A percentile compares a stretch with the other conserved stretches of the same genome.
Evolutionary conservation across 2,113 vertebrate species (phyloP).

Genomic region (Ictalurus punctatus): DNA sequence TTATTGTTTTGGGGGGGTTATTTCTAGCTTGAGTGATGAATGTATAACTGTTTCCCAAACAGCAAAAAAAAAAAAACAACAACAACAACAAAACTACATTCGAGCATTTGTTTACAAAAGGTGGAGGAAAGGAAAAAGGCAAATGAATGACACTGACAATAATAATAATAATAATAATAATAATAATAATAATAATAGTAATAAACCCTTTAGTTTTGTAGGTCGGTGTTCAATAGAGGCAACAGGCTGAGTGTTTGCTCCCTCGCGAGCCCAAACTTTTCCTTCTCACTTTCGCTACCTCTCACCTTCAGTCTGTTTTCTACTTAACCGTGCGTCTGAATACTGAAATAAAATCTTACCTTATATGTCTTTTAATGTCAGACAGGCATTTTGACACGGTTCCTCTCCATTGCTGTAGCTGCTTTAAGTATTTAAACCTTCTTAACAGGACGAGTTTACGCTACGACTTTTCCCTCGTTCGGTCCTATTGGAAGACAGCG

Average conservation of each 20-base stretch:
- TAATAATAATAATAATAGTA: neutral
- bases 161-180: no score
- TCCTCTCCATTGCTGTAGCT: slow-evolving; percentile 52
- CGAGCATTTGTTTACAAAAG: neutral
- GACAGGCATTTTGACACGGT: slow-evolving; percentile 54
- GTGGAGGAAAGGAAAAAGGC: neutral
- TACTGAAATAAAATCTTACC: slow-evolving; percentile 36
- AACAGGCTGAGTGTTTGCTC: neutral
- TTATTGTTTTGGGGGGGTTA: no score
- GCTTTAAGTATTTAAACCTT: slow-evolving; percentile 28
- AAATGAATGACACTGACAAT: neutral
- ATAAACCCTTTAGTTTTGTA: neutral
- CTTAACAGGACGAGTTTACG: slow-evolving; percentile 20
- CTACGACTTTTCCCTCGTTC: slow-evolving; percentile 6
- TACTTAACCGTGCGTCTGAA: neutral
- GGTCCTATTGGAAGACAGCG: slow-evolving; percentile 45
- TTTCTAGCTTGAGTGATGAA: neutral
- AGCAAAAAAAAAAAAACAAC: neutral
- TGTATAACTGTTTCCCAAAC: neutral
- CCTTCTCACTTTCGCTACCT: neutral
- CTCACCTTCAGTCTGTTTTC: neutral
- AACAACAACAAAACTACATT: neutral
- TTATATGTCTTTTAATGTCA: slow-evolving; percentile 45
- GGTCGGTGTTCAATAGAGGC: neutral
- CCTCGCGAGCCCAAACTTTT: slow-evolving; percentile 11